Percentiles rank a stretch among this genome's conserved stretches.
phyloP scores from a whole-genome alignment of 64 coral and sea anemone genomes.

The Porites lutea region DNA sequence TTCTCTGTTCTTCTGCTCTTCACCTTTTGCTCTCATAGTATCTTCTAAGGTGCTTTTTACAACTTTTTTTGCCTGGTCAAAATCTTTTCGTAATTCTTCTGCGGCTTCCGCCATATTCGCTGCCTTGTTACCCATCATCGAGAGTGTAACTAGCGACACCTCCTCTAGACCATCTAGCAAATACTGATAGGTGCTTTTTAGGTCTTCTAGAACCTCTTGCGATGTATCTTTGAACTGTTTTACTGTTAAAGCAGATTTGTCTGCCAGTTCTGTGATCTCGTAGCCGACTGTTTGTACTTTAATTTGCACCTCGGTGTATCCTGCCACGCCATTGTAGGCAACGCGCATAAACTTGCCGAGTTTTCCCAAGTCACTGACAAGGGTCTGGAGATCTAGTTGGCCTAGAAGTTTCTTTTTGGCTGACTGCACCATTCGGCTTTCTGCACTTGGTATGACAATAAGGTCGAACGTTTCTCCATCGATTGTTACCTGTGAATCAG shows the following conservation, averaged over 20 bases:
- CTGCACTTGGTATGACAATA: conserved; percentile 6
- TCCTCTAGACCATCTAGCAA: conserved; percentile 61
- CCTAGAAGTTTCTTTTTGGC: neutral
- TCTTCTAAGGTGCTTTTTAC: conserved; percentile 35
- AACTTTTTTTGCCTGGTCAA: conserved; percentile 33
- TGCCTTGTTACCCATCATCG: neutral
- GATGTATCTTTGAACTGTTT: conserved; percentile 44
- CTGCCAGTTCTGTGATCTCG: conserved; percentile 62
- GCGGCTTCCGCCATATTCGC: conserved; percentile 34
- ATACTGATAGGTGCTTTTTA: conserved; percentile 32
- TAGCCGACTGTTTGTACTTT: conserved; percentile 61
- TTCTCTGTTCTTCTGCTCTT: neutral
- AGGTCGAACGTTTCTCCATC: conserved; percentile 46
- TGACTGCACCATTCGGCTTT: neutral
- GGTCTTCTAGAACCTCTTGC: conserved; percentile 5
- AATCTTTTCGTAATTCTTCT: conserved; percentile 35
- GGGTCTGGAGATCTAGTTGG: conserved; percentile 40
- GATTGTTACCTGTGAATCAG: neutral
- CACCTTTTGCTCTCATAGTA: conserved; percentile 44
- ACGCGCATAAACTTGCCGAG: conserved; percentile 59
- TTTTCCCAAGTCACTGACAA: conserved; percentile 62
- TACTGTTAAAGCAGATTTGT: conserved; percentile 53
- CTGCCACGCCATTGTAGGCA: conserved; percentile 65
- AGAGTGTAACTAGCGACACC: conserved; percentile 54
- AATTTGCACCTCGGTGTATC: conserved; percentile 47